Conservation (phyloP, 2,113 vertebrate genomes). For the Ammodytes dubius region DNA sequence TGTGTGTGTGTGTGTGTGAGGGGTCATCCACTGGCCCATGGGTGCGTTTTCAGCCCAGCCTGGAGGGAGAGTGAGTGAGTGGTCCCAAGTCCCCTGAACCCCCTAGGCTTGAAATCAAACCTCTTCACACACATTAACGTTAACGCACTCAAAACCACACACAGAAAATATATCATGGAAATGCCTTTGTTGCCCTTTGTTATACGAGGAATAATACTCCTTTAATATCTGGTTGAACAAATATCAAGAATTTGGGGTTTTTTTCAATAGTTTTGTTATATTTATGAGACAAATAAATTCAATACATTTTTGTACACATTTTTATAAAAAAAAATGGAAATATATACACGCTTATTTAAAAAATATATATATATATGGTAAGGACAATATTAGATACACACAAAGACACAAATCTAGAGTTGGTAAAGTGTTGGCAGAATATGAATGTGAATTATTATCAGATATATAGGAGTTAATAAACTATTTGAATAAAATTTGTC, state of each 20-base stretch:
- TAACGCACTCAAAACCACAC: neutral
- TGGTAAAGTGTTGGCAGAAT: no score
- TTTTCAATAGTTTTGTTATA: neutral
- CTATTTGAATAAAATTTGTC: no score
- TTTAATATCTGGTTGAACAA: neutral
- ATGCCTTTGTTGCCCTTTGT: no score
- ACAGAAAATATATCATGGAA: neutral
- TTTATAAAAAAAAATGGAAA: no score
- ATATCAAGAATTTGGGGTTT: neutral
- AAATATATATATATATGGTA: no score
- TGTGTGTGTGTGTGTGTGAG: slow-evolving; percentile 28
- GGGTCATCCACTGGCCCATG: slow-evolving; percentile 71
- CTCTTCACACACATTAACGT: neutral
- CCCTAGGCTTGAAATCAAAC: slow-evolving; percentile 74
- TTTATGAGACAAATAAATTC: no score
- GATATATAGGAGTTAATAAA: no score
- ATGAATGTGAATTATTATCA: no score
- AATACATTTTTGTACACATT: no score
- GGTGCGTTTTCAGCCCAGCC: slow-evolving; percentile 71
- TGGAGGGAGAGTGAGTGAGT: slow-evolving; percentile 68
- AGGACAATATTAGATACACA: no score
- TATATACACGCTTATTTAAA: no score
- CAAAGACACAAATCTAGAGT: no score
- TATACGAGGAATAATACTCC: neutral
- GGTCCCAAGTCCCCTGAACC: slow-evolving; percentile 77